Evolutionary conservation across 2,113 vertebrate species (phyloP), one percentile per base, ranked within the genome.

Genomic region (Festucalex cinctus): DNA sequence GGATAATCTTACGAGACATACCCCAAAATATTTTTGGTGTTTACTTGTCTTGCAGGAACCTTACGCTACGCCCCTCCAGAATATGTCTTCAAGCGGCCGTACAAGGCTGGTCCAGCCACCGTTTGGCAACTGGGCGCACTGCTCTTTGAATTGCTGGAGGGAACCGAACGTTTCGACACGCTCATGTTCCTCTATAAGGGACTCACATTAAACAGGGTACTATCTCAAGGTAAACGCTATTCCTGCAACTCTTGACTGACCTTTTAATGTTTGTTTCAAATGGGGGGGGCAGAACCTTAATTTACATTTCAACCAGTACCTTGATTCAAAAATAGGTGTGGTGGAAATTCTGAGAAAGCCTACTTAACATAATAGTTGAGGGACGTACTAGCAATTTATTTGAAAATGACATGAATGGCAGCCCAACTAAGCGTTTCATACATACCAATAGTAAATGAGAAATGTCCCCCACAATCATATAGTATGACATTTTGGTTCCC

Each of bases 121-220:
- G 63, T 65, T n/a, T 65, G 63, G 63, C 63, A 65, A 13, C 44
- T 65, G 3, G 63, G 63, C 1, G 44, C 63, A 5, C 10, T 65
- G 28, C 44, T 65, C 19, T 65, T 49, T 5, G 44, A 49, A 12
- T 22, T 65, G 19, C 46, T 65, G 63, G 44, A 65, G 2, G 63
- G 63, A 41, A 62, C 60, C 12, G 28, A 65, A 49, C 28, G 28
- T 10, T 65, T 51, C 32, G 63, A 65, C 46, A 65, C 63, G 0
- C 28, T 36, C 17, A 65, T 48, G 28, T 65, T 49, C 63, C 19
- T 65, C 28, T 14, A 22, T n/a, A 49, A 36, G 4, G 46, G 63
- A 2, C 44, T 65, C 5, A 48, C 17, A 12, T 49, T 65, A 12
- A 65, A 46, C 46, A 26, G 63, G 10, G 44, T 49, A 16, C 44